Evolutionary conservation across 2,888 invertebrate species (phyloP), one percentile per base, ranked within the genome.

Genomic region (Thalpophila matura): DNA sequence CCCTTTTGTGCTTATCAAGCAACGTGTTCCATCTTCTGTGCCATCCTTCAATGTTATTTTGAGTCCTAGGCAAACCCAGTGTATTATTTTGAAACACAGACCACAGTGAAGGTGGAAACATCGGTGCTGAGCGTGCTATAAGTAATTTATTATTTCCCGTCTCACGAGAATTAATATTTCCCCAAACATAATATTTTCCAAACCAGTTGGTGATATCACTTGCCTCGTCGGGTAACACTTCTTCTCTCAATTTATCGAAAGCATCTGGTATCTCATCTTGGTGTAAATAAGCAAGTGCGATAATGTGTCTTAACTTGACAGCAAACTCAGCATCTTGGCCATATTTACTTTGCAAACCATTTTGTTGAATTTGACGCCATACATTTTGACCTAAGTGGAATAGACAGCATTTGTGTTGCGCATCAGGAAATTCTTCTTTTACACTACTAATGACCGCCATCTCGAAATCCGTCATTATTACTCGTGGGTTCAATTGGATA

Each of bases 341-440:
- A 40, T 57, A 57, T 24, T 29, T 40, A 38, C 10, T 26, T 37
- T 20, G 16, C 24, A 61, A 43, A n/a, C 49, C 40, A 43, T 9
- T 31, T 14, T 29, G 20, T 56, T 55, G 55, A n/a, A 62, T 56
- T 43, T 50, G 43, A 14, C 55, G 42, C 56, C 62, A 62, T 22
- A 62, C 35, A 50, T 43, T 62, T 35, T 56, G 55, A 35, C 62
- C 42, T 9, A 62, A 37, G 40, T 62, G 38, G 27, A 62, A 55
- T 24, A 62, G 27, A 29, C 49, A 62, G 14, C 54, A 40, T 6
- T 50, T 55, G 29, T 50, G 55, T 14, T 42, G 22, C 12, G 35
- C 22, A 20, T 42, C 37, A 7, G 55, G 29, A 35, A 61, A 61
- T 26, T 49, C 43, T 22, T 20, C 24, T 43, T 27, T 49, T 4